phyloP scores from a whole-genome alignment of 2,797 vertebrate species.

The Lepilemur ruficaudatus region DNA sequence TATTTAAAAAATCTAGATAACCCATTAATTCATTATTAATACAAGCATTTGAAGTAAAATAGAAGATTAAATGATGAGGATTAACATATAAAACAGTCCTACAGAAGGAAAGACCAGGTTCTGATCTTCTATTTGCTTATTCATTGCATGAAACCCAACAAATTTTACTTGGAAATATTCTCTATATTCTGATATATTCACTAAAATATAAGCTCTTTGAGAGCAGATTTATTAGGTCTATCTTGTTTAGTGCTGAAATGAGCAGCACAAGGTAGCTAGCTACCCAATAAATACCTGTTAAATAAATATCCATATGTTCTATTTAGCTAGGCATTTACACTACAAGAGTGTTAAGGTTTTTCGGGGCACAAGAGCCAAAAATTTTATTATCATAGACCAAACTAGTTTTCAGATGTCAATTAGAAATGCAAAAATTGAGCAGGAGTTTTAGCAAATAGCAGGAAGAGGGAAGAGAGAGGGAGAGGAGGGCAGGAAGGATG shows the following conservation, averaged over 20 bases:
- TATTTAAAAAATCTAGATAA: background rate
- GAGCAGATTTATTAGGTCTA: background rate
- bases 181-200: background rate
- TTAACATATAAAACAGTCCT: background rate
- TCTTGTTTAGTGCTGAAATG: background rate
- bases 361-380: background rate
- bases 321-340: background rate
- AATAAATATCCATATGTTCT: background rate
- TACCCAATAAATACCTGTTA: background rate
- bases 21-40: background rate
- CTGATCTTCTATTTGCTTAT: background rate
- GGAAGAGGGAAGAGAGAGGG: background rate
- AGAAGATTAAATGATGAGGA: constrained; percentile 9
- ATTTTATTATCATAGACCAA: background rate
- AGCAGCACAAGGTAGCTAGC: background rate
- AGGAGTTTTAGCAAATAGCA: background rate
- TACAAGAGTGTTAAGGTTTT: background rate
- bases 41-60: background rate
- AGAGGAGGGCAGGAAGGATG: background rate
- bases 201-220: background rate
- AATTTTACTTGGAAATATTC: background rate
- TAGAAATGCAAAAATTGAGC: background rate
- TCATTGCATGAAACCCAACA: background rate
- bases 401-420: background rate
- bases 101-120: background rate